phyloP scores from a whole-genome alignment of 2,888 invertebrate genomes.

The Leptopilina syphax region DNA sequence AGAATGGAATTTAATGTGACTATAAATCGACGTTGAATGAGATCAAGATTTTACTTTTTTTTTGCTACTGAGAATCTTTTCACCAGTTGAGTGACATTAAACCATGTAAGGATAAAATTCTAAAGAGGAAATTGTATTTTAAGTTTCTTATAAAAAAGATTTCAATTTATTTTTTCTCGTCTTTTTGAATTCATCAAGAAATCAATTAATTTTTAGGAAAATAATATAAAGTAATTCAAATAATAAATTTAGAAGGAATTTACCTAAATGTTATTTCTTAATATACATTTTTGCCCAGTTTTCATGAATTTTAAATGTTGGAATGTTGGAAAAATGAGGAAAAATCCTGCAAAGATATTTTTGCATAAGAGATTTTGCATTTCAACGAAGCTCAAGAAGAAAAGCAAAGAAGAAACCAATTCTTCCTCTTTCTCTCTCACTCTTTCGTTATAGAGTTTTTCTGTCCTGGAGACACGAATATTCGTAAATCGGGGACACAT shows the following conservation, averaged over 20 bases:
- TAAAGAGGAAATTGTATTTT: not conserved
- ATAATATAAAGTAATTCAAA: no score
- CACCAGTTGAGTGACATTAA: not conserved
- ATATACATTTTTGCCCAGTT: not conserved
- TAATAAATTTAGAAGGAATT: not conserved
- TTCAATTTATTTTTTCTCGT: not conserved
- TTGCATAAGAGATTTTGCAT: constrained; percentile 24
- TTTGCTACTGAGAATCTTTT: not conserved
- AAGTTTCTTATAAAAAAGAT: not conserved
- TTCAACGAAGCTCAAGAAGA: not conserved
- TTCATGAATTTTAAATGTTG: not conserved
- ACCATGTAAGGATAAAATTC: not conserved
- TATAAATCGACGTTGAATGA: constrained; percentile 16
- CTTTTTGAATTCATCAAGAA: not conserved
- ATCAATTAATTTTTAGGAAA: not conserved
- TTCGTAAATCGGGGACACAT: constrained; percentile 33
- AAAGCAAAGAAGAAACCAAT: constrained; percentile 29
- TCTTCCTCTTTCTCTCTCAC: not conserved
- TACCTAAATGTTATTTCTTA: not conserved
- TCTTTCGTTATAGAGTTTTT: not conserved
- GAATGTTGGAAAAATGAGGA: not conserved
- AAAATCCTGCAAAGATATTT: not conserved
- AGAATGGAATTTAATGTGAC: constrained; percentile 30
- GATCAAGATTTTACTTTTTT: constrained; percentile 10
- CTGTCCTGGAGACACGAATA: constrained; percentile 27